Conservation (phyloP, 1,140 invertebrate species). For the Drosophila triauraria region DNA sequence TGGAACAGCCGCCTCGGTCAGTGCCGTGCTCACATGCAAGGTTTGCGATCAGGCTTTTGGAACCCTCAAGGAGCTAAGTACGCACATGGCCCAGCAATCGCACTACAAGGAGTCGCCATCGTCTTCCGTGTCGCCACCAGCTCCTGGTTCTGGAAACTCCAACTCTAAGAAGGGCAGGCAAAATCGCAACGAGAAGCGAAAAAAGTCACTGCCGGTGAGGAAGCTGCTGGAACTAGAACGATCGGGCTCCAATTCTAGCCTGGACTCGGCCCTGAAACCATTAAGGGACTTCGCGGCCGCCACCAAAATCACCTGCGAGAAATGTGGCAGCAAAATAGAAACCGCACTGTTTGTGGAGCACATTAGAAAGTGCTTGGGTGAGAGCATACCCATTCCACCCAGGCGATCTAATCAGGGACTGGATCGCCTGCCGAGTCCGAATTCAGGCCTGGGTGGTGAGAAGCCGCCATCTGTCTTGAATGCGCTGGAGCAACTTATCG, state of each 20-base stretch:
- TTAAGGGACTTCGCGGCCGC: slow-evolving; percentile 87
- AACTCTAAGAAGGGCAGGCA: slow-evolving; percentile 93
- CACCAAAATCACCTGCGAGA: slow-evolving; percentile 97
- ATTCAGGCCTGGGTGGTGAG: slow-evolving; percentile 85
- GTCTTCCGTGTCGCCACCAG: slow-evolving; percentile 4
- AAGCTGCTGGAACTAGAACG: slow-evolving; percentile 95
- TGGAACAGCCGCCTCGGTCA: slow-evolving; percentile 85
- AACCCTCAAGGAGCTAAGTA: slow-evolving; percentile 97
- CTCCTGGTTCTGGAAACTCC: slow-evolving; percentile 86
- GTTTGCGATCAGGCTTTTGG: slow-evolving; percentile 98
- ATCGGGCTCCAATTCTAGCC: slow-evolving; percentile 86
- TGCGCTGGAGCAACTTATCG: slow-evolving; percentile 98
- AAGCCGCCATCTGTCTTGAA: slow-evolving; percentile 93
- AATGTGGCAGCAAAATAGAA: slow-evolving; percentile 97
- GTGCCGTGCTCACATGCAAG: slow-evolving; percentile 97
- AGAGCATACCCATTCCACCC: slow-evolving; percentile 87
- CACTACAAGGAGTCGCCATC: slow-evolving; percentile 96
- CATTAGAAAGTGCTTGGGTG: slow-evolving; percentile 93
- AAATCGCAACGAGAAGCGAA: slow-evolving; percentile 93
- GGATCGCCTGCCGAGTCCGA: slow-evolving; percentile 86
- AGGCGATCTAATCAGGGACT: slow-evolving; percentile 27
- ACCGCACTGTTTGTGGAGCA: slow-evolving; percentile 97
- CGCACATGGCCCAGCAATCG: slow-evolving; percentile 99
- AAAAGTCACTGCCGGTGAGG: slow-evolving; percentile 96
- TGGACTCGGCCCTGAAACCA: slow-evolving; percentile 90